Conservation (phyloP, 2,888 invertebrate species). For the Eucriotettix oculatus region DNA sequence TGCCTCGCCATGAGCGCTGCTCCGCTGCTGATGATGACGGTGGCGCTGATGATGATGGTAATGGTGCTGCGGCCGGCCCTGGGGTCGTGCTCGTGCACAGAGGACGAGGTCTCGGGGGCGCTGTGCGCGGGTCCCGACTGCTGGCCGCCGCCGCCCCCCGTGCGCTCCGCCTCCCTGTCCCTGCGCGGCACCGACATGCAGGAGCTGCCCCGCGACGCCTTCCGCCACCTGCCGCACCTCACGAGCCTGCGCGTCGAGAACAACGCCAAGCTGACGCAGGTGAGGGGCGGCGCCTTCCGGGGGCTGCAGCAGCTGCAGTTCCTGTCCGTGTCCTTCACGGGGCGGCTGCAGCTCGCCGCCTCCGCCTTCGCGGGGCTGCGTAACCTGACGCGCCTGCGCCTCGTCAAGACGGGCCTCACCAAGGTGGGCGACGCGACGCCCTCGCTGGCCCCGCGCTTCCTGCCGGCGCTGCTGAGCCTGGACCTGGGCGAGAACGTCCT, state of each 20-base stretch:
- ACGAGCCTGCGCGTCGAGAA: background rate
- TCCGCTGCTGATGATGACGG: no score
- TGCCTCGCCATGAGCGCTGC: no score
- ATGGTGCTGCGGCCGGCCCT: no score
- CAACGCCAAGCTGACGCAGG: conserved; percentile 35
- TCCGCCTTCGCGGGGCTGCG: background rate
- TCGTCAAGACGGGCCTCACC: background rate
- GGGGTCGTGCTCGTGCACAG: no score
- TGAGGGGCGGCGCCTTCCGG: conserved; percentile 22
- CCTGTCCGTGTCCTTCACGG: background rate
- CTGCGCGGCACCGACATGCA: background rate
- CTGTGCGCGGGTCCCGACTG: background rate
- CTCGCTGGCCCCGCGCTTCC: background rate
- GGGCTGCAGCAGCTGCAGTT: conserved; percentile 22
- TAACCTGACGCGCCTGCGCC: background rate
- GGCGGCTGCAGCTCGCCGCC: background rate
- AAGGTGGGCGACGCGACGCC: background rate
- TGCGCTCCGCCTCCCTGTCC: background rate
- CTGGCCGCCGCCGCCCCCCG: background rate
- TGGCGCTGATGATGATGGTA: no score
- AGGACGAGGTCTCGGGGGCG: background rate
- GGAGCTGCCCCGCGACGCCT: background rate
- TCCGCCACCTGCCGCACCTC: background rate
- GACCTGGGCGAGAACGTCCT: background rate
- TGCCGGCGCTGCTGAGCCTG: background rate